A percentile compares a stretch with the other conserved stretches of the same genome.
phyloP scores from a whole-genome alignment of 2,113 vertebrate species.

The Otus sunia region DNA sequence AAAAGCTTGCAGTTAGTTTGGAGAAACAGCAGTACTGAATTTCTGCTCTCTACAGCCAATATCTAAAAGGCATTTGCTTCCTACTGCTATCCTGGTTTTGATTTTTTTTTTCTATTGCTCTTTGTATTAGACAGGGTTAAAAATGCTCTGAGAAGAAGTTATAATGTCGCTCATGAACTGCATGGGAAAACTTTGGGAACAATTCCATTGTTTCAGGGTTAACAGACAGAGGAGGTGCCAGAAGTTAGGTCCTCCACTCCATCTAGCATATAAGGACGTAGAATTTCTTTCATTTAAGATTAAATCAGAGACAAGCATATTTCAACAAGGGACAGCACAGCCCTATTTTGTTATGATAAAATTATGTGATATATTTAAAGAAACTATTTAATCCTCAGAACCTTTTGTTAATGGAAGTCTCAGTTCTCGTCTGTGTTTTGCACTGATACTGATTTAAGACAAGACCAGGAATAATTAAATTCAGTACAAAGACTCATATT shows the following conservation, averaged over 20 bases:
- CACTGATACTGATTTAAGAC: not conserved
- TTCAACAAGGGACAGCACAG: not conserved
- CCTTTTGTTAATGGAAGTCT: not conserved
- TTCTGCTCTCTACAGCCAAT: not conserved
- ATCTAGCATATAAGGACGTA: not conserved
- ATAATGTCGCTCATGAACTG: not conserved
- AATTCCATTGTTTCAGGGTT: not conserved
- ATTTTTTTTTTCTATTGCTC: not conserved
- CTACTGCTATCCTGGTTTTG: not conserved
- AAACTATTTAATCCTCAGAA: not conserved
- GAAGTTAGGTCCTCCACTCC: not conserved
- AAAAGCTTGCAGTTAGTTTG: not conserved
- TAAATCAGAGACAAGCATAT: not conserved
- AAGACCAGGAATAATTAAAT: not conserved
- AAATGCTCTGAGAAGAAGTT: not conserved
- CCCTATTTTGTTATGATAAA: not conserved
- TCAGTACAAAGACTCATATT: not conserved
- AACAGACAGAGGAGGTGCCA: not conserved
- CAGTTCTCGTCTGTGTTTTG: not conserved
- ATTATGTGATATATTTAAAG: not conserved
- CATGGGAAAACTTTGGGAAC: not conserved
- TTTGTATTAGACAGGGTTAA: not conserved
- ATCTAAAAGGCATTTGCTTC: not conserved
- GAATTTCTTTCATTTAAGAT: not conserved
- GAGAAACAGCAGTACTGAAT: not conserved